A percentile compares a stretch with the other conserved stretches of the same genome.
These are phyloP conservation scores for Zygaena filipendulae DNA, from an alignment of 2,888 invertebrate genomes.

Conservation along the genomic window DNA sequence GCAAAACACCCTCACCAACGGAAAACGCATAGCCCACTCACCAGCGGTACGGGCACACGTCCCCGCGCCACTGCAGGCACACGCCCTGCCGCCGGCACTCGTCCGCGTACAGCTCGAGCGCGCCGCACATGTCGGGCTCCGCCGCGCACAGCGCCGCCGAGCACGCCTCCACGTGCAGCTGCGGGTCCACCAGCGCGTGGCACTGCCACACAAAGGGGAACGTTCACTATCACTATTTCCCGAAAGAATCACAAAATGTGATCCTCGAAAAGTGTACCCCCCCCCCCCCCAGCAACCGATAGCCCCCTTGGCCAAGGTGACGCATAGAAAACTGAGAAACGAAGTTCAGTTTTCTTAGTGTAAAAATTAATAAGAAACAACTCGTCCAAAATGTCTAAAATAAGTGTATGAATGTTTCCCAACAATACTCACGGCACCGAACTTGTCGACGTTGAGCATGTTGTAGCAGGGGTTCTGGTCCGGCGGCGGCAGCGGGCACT, in stretches of 20 bases:
- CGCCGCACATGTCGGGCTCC: conserved; percentile 70
- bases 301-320: no score
- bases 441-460: conserved; percentile 50
- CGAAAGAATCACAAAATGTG: no score
- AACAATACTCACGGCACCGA: no score
- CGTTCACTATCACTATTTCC: background rate
- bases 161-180: conserved; percentile 75
- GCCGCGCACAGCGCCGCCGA: conserved; percentile 73
- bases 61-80: conserved; percentile 78
- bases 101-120: conserved; percentile 77
- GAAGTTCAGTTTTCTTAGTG: no score
- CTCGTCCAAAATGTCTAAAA: no score
- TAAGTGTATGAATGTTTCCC: no score
- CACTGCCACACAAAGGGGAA: conserved; percentile 68
- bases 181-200: conserved; percentile 77
- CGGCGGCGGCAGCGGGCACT: conserved; percentile 62
- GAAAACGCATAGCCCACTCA: no score
- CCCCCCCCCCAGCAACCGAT: no score
- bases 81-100: conserved; percentile 77
- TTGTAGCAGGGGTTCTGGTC: conserved; percentile 75
- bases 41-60: conserved; percentile 76
- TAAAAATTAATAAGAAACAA: no score
- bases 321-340: background rate
- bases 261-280: no score
- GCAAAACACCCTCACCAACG: no score